Evolutionary conservation across 2,888 invertebrate species (phyloP).

Genomic region (Yponomeuta sedellus): DNA sequence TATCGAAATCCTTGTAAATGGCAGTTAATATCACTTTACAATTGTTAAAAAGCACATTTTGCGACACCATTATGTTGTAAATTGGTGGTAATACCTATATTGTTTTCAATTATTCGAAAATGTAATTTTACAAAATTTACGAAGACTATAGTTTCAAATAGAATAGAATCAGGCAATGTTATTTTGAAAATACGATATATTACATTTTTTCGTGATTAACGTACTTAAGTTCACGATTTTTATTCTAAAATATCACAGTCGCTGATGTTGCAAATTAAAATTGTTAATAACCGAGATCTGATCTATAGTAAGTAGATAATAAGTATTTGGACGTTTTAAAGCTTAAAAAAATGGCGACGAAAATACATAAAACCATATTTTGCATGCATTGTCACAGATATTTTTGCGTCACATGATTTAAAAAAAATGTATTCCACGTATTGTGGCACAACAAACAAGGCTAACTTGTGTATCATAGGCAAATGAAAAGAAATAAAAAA

Average conservation of each 20-base stretch:
- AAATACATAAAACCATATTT: not conserved
- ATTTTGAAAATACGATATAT: too few species aligned
- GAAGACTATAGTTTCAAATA: too few species aligned
- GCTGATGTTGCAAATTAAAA: conserved; percentile 48
- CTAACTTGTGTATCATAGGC: not conserved
- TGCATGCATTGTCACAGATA: not conserved
- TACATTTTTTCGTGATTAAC: too few species aligned
- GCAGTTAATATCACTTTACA: conserved; percentile 61
- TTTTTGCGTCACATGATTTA: not conserved
- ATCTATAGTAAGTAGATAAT: not conserved
- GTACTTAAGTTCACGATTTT: conserved; percentile 26
- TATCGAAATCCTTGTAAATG: conserved; percentile 39
- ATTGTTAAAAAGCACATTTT: conserved; percentile 37
- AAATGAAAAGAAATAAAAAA: conserved; percentile 4
- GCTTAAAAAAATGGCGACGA: conserved; percentile 1
- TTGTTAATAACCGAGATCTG: conserved; percentile 6
- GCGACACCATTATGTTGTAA: conserved; percentile 31
- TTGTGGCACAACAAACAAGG: not conserved
- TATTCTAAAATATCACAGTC: conserved; percentile 67
- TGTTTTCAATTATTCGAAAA: too few species aligned
- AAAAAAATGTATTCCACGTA: not conserved
- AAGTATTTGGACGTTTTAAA: not conserved
- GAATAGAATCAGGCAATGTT: too few species aligned
- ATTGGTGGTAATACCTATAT: too few species aligned
- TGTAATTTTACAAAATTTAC: too few species aligned